phyloP scores from a whole-genome alignment of 2,797 vertebrate species.

The Caiman crocodilus region DNA sequence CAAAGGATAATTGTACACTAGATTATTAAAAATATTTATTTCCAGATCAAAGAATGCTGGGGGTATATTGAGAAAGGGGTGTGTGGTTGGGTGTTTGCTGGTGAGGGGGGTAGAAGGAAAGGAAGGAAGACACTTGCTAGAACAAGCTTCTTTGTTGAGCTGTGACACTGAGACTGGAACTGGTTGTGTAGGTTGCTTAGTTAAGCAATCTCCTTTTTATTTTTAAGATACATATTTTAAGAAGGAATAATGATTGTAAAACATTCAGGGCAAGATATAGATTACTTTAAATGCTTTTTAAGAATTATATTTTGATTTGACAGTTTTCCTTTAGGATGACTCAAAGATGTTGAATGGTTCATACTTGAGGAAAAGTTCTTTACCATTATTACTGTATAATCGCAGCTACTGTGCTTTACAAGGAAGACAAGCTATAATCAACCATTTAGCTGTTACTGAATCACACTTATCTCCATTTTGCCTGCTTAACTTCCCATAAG shows the following conservation, averaged over 20 bases:
- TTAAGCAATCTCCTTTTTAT: neutral
- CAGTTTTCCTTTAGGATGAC: constrained; percentile 7
- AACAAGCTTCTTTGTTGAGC: neutral
- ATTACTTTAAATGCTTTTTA: neutral
- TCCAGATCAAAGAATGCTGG: constrained; percentile 21
- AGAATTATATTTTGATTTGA: neutral
- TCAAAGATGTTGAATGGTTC: neutral
- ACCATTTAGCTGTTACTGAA: constrained; percentile 52
- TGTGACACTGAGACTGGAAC: neutral
- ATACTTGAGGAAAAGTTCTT: constrained; percentile 21
- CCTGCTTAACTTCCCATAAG: constrained; percentile 68
- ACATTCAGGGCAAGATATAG: neutral
- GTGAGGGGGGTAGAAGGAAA: neutral
- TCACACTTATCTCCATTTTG: constrained; percentile 42
- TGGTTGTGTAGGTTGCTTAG: neutral
- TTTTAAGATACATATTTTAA: neutral
- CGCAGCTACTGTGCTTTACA: constrained; percentile 12
- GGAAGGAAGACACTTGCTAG: neutral
- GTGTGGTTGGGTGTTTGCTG: neutral
- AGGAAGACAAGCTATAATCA: constrained; percentile 53
- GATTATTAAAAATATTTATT: constrained; percentile 43
- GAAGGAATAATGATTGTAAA: neutral
- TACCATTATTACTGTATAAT: neutral
- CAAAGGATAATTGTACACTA: constrained; percentile 48
- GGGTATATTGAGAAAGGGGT: constrained; percentile 1